Base-by-base conservation (phyloP, 2,797 vertebrate species). In the Naso thynnoides region DNA sequence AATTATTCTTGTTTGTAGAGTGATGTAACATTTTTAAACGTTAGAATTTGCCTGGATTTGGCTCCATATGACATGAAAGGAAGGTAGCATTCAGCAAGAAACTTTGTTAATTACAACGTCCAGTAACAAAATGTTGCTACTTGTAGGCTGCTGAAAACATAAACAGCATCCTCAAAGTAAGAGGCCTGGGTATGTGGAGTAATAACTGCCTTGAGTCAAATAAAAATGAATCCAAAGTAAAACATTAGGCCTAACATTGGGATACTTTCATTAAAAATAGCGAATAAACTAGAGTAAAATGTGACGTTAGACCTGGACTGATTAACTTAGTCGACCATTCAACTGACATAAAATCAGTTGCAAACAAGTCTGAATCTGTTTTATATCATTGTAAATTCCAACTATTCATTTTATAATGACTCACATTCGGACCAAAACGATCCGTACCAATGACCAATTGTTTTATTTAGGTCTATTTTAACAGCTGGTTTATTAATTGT, bases 401-500 rank as follows among this genome's bases (percentile, higher is more conserved):
- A n/a, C n/a, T n/a, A n/a, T n/a, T n/a, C n/a, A n/a, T n/a, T n/a
- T n/a, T n/a, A n/a, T n/a, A n/a, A n/a, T n/a, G n/a, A n/a, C n/a
- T n/a, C n/a, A n/a, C n/a, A n/a, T n/a, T n/a, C n/a, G n/a, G n/a
- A n/a, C n/a, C n/a, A n/a, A n/a, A n/a, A n/a, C n/a, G n/a, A n/a
- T n/a, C n/a, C n/a, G n/a, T n/a, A n/a, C n/a, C n/a, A n/a, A n/a
- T n/a, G n/a, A n/a, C n/a, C n/a, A n/a, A n/a, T n/a, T n/a, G n/a
- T n/a, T n/a, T n/a, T 14, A 1, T 7, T 10, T 1, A 23, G 9
- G 15, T 23, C 15, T 0, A 9, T 8, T 8, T 10, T 0, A 56
- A 45, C 14, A 42, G 5, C 2, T 24, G 9, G 42, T 11, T 53
- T 3, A 62, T n/a, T 26, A 15, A 56, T 55, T n/a, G 18, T 23